Evolutionary conservation across 2,113 vertebrate genomes (phyloP), one percentile per base, ranked within the genome.

Genomic region (Psittacara wagleri): DNA sequence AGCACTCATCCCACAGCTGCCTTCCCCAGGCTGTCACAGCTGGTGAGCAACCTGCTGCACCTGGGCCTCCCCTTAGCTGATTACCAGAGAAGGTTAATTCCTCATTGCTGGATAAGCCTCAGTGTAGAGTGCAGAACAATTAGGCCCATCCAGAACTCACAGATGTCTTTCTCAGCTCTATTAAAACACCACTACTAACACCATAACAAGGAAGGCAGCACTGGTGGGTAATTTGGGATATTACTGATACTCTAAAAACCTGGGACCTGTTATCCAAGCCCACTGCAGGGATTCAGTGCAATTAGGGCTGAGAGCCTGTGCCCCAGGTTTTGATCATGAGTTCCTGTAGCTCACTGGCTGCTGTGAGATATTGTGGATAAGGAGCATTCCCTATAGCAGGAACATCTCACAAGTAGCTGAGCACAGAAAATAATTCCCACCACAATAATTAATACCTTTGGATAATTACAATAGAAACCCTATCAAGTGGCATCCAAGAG

Each of bases 71-170:
- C 6, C 17, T 62, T 3, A 23, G 33, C 9, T 41, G 46, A 86
- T 52, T 51, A 68, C 37, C 69, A 62, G 74, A 54, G 57, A 23
- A n/a, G 35, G 33, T 48, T 62, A 84, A 57, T 62, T 59, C 41
- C 15, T 54, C 5, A 0, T 16, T 79, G 70, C 67, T 49, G 6
- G 19, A 8, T 35, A 24, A 79, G 15, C n/a, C 14, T 13, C 31
- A 9, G 6, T 0, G 13, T 3, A 6, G 2, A 46, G 57, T 3
- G 17, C 44, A 49, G 51, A 67, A 37, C 33, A 16, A 7, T 5
- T 4, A 46, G 78, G 70, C 25, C 25, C 51, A 2, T 0, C 23
- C 3, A 46, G 35, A 72, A 46, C 13, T 24, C 4, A 6, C 29
- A 29, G 0, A 24, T 83, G 39, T 12, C 28, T 39, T 57, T 31